Evolutionary conservation across 2,888 invertebrate species (phyloP), one percentile per base, ranked within the genome.

Genomic region (Nemotelus pantherinus): DNA sequence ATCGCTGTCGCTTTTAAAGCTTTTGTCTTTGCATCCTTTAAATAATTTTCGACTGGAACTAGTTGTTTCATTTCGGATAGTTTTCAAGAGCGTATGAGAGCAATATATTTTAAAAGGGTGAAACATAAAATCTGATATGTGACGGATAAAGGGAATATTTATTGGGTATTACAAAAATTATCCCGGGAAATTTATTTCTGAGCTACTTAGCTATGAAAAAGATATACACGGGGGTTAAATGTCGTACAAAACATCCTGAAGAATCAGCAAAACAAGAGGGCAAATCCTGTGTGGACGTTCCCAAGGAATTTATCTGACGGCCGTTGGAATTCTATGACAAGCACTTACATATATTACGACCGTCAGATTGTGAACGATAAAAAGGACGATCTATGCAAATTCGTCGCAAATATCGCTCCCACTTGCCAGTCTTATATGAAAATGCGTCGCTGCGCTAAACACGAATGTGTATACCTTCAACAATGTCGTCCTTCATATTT

Each of bases 351-450:
- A 65, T 47, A 47, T 65, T 47, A 65, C 25, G 65, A 47, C 45
- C 48, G 47, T 65, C 65, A 65, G 65, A 47, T 65, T 45, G 65
- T 7, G 25, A 65, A 9, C 47, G 47, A 45, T 3, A 6, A 47
- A 65, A 65, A 65, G 65, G 65, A 65, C 65, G n/a, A 65, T 65
- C 65, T 47, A 47, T 65, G 65, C 65, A 65, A 65, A 65, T 65
- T 65, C 47, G 47, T n/a, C 3, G 47, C 47, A 65, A 58, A 45
- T 25, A 25, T 47, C 65, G 45, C 25, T 65, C n/a, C 6, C 25
- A 25, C 25, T 25, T 65, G 47, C 47, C 65, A 65, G 65, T 25
- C 2, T 47, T 47, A 65, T n/a, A 47, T 6, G 65, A 65, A 2
- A 47, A 65, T 2, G 45, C 65, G n/a, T 65, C 3, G 1, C 9